Evolutionary conservation across 30 jellyfish, hydroid and myxozoan species (phyloP).

Genomic region (Pelagia noctiluca): DNA sequence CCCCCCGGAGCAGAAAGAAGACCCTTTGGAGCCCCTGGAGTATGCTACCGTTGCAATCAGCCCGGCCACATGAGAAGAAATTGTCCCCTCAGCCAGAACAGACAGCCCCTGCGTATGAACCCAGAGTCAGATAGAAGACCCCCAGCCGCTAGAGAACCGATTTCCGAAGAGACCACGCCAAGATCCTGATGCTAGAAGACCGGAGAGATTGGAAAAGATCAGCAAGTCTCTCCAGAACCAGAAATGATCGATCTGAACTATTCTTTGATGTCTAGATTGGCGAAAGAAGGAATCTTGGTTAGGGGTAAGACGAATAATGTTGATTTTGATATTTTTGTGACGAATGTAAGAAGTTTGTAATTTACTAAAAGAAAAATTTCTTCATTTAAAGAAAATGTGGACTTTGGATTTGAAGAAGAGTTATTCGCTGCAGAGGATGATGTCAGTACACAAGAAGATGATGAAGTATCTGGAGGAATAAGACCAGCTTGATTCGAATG

Average conservation of each 20-base stretch:
- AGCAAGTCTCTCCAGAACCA: neutral
- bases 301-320: slow-evolving; percentile 4
- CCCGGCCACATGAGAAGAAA: slow-evolving; percentile 51
- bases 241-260: neutral
- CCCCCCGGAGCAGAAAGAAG: neutral
- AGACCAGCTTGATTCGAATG: too few species aligned
- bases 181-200: slow-evolving; percentile 12
- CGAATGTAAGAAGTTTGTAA: too few species aligned
- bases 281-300: slow-evolving; percentile 17
- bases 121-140: neutral
- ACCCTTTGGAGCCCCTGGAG: neutral
- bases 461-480: too few species aligned
- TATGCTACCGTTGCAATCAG: slow-evolving; percentile 49
- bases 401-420: too few species aligned
- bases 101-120: neutral
- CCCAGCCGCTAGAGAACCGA: neutral
- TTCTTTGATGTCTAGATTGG: slow-evolving; percentile 9
- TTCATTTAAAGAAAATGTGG: too few species aligned
- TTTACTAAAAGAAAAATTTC: too few species aligned
- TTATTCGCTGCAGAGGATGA: too few species aligned
- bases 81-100: slow-evolving; percentile 17
- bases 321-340: slow-evolving; percentile 9
- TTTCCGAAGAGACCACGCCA: neutral
- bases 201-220: neutral
- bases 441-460: too few species aligned